A percentile compares a stretch with the other conserved stretches of the same genome.
phyloP scores from a whole-genome alignment of 2,888 invertebrate species.

The Thelaira solivaga region DNA sequence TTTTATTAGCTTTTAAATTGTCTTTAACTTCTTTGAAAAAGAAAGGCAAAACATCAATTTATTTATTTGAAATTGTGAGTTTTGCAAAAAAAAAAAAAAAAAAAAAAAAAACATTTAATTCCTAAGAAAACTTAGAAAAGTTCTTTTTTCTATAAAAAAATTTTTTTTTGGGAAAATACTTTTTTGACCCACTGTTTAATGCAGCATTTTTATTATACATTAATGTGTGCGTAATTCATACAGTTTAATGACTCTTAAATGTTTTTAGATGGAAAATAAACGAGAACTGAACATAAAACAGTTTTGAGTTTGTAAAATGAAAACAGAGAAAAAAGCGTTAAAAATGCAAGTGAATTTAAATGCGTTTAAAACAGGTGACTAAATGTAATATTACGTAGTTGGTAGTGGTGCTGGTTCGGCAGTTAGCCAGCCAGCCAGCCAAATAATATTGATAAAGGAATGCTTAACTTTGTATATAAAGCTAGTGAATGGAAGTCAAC shows the following conservation, averaged over 20 bases:
- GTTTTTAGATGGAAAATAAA: constrained; percentile 2
- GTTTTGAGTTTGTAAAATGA: neutral
- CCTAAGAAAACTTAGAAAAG: too few relatives aligned
- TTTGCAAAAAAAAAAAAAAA: too few relatives aligned
- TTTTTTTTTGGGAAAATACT: neutral
- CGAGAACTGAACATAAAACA: constrained; percentile 30
- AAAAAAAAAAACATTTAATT: too few relatives aligned
- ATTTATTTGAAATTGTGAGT: too few relatives aligned
- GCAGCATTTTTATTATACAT: neutral
- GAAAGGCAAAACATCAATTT: too few relatives aligned
- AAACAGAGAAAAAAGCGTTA: neutral
- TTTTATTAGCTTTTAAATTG: too few relatives aligned
- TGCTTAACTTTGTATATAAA: constrained; percentile 26
- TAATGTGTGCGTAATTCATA: neutral
- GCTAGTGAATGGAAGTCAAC: too few relatives aligned
- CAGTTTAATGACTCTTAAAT: constrained; percentile 39
- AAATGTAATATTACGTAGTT: too few relatives aligned
- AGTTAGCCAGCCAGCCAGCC: too few relatives aligned
- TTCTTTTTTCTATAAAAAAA: too few relatives aligned
- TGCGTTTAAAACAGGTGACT: constrained; percentile 57
- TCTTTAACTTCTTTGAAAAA: too few relatives aligned
- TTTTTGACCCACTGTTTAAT: neutral
- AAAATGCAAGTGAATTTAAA: constrained; percentile 41
- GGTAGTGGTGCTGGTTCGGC: neutral
- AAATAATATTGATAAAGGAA: constrained; percentile 20